Base-by-base conservation (phyloP, 2,888 invertebrate genomes). In the Kuschelorhynchus macadamiae region DNA sequence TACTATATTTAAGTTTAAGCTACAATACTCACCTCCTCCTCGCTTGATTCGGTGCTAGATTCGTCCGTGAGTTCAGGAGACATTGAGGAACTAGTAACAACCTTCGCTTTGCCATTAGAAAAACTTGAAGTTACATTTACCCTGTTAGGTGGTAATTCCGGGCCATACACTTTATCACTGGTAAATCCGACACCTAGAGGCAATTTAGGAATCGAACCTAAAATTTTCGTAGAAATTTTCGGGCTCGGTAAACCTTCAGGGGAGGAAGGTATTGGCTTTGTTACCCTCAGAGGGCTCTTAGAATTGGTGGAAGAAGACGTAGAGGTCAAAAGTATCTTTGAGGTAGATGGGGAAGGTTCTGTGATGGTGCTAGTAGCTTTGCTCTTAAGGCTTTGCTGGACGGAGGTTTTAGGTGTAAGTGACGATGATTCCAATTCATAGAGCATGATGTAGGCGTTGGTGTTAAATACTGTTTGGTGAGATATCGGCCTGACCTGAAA, bases 401-500 rank as follows among this genome's bases (percentile, higher is more conserved):
- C 56, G 49, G 57, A 25, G 18, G 50, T 20, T 25, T 61, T 61
- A 3, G 36, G 63, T 11, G 16, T 3, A 75, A 79, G 76, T 12
- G 81, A 78, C 52, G 79, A 71, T 36, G 78, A 75, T 75, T 85
- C 84, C 63, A 84, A 70, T 75, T 95, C 95, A 81, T 96, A 97
- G 79, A 97, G 92, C 87, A 97, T 92, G 57, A 97, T 93, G 80
- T 97, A 97, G 0, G 97, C 95, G 79, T 95, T 96, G 50, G 93
- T 93, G 75, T 90, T 92, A 71, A 95, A 87, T 56, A 94, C 93
- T 66, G 90, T 91, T 75, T 91, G 91, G 65, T 92, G 85, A 17
- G 91, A 90, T 61, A 94, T 88, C 20, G 90, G 89, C 63, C 93
- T 87, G 9, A 36, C 36, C 36, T 36, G 12, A 12, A 36, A 36